Conservation (phyloP, 2,888 invertebrate genomes). For the Bugulina stolonifera region DNA sequence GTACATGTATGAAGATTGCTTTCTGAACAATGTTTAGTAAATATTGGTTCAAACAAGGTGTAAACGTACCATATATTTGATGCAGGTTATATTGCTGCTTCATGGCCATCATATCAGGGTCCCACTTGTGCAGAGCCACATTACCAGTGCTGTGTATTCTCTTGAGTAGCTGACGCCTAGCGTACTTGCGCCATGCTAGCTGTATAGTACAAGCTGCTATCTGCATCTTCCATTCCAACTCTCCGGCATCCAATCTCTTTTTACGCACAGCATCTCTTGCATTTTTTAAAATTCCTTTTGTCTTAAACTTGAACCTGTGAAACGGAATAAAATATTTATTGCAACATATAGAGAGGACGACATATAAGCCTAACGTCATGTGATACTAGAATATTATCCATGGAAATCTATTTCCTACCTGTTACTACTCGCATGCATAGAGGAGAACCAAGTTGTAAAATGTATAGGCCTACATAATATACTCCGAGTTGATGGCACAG, state of each 20-base stretch:
- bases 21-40: too few relatives aligned
- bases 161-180: slow-evolving; percentile 6
- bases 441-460: too few relatives aligned
- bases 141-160: neutral
- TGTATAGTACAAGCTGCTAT: slow-evolving; percentile 48
- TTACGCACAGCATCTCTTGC: slow-evolving; percentile 37
- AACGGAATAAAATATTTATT: neutral
- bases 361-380: too few relatives aligned
- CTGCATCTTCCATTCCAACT: slow-evolving; percentile 42
- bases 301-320: slow-evolving; percentile 28
- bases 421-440: too few relatives aligned
- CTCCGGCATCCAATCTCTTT: slow-evolving; percentile 37
- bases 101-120: slow-evolving; percentile 42
- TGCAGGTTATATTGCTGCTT: slow-evolving; percentile 41
- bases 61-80: slow-evolving; percentile 43
- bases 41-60: too few relatives aligned
- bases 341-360: too few relatives aligned
- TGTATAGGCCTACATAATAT: too few relatives aligned
- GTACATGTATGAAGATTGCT: too few relatives aligned
- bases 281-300: slow-evolving; percentile 37
- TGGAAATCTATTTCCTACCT: too few relatives aligned
- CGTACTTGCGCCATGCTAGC: slow-evolving; percentile 45
- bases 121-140: slow-evolving; percentile 40
- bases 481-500: too few relatives aligned
- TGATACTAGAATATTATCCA: too few relatives aligned